Base-by-base conservation (phyloP, 2,888 invertebrate genomes). In the Teleiodes luculella region DNA sequence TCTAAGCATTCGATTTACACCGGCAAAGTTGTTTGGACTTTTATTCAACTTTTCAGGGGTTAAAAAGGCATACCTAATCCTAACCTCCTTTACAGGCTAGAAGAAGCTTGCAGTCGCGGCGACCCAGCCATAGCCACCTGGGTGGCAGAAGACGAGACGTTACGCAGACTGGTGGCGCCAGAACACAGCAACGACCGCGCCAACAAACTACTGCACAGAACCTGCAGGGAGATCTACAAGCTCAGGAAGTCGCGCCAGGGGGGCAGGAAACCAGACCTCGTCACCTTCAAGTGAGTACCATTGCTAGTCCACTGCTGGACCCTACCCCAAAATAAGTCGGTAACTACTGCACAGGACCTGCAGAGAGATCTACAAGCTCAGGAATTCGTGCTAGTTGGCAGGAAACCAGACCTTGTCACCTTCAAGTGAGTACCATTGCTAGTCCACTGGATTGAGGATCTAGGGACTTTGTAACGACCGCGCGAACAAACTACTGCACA, bases 171-270 rank as follows among this genome's bases (percentile, higher is more conserved):
- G 50, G 90, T 94, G 58, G 52, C 76, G 3, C 43, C 56, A n/a
- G n/a, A n/a, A n/a, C n/a, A n/a, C n/a, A 11, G 28, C 47, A 93
- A 91, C 90, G 94, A 78, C 92, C 95, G 64, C 93, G 95, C 79
- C 93, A 94, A 96, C 64, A 94, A 95, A 67, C 92, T 97, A 80
- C 90, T 98, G 64, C 93, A 95, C 84, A 94, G 95, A 75, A 97
- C 97, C 10, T 96, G 96, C 56, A 93, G 96, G 73, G 98, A 98
- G 86, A 96, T 98, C 66, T 96, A 97, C 84, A 95, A 96, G 66
- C 90, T 98, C 58, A 90, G 97, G 63, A 95, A 96, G 81, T 96
- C 95, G 49, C 93, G 96, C 74, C 95, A 95, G 64, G 96, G 96
- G 47, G 95, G 95, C 68, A 94, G 96, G 60, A 95, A 96, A 76